phyloP scores from a whole-genome alignment of 1,140 invertebrate species.

The Cydia pomonella region DNA sequence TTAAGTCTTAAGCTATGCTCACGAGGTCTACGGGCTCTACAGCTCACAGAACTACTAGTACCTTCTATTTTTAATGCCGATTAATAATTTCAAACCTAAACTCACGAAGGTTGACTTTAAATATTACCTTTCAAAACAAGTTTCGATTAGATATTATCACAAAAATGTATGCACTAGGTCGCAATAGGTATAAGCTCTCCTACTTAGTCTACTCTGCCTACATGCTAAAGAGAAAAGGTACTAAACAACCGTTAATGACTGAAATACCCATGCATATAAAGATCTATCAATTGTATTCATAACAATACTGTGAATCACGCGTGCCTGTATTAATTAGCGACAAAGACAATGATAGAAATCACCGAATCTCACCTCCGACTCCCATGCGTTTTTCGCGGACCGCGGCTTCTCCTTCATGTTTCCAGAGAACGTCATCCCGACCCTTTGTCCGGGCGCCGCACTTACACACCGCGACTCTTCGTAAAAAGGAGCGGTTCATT shows the following conservation, averaged over 20 bases:
- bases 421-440: conserved; percentile 69
- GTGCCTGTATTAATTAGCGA: conserved; percentile 54
- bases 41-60: no score
- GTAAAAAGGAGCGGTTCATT: conserved; percentile 35
- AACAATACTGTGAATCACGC: conserved; percentile 52
- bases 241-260: conserved; percentile 47
- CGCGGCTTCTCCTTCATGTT: conserved; percentile 74
- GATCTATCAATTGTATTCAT: conserved; percentile 46
- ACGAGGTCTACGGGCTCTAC: no score
- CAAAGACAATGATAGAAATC: conserved; percentile 43
- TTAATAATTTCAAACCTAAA: no score
- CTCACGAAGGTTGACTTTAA: no score
- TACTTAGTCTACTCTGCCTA: conserved; percentile 37
- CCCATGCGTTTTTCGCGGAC: conserved; percentile 69
- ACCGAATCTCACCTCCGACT: conserved; percentile 66
- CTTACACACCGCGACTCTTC: conserved; percentile 50
- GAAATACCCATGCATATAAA: conserved; percentile 30
- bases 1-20: no score
- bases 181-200: background rate
- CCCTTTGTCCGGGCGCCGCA: conserved; percentile 57
- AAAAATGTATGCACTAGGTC: no score
- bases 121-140: no score
- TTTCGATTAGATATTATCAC: no score
- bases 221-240: conserved; percentile 58
- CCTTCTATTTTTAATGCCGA: background rate